Base-by-base conservation (phyloP, 2,797 vertebrate species). In the Gallinago stenura region DNA sequence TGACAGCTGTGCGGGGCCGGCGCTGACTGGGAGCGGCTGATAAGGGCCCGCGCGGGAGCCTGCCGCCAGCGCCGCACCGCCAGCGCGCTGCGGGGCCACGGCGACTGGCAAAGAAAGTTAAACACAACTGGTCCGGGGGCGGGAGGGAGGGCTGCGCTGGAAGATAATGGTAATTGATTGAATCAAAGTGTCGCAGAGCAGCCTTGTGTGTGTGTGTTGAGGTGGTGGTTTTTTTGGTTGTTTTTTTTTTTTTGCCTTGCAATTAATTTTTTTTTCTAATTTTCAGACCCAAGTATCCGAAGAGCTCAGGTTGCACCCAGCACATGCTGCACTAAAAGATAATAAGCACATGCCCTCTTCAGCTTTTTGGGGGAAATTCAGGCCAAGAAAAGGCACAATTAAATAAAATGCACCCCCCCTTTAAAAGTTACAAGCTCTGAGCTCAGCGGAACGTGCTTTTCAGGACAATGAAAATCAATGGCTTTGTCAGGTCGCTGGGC, bases 11-110 rank as follows among this genome's bases (percentile, higher is more conserved):
- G 98, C 97, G 93, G 97, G 98, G 98, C 98, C 97, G 75, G 96
- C 94, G 97, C 98, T 98, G 98, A 99, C 99, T 99, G 99, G 98
- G 96, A 98, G 98, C 95, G 97, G 97, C 99, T 99, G 99, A 99
- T 99, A 99, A 99, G 98, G 98, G 98, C 98, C 98, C 97, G 97
- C 97, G 98, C 97, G 97, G 98, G 96, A 98, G 97, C 97, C 98
- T 98, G 98, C 97, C 96, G 96, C 93, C 95, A 93, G 96, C 83
- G 66, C 96, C 91, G 96, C 96, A 97, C 89, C 89, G 97, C 96
- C 97, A 98, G 98, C 97, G 97, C 98, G 98, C 98, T 98, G 98
- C 97, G 97, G 97, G 96, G 94, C 97, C 97, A 80, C 80, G 89
- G 37, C 90, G 93, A 91, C 98, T 97, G 97, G 95, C 97, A 93